Evolutionary conservation across 2,888 invertebrate species (phyloP), one percentile per base, ranked within the genome.

Genomic region (Holacanthella duospinosa): DNA sequence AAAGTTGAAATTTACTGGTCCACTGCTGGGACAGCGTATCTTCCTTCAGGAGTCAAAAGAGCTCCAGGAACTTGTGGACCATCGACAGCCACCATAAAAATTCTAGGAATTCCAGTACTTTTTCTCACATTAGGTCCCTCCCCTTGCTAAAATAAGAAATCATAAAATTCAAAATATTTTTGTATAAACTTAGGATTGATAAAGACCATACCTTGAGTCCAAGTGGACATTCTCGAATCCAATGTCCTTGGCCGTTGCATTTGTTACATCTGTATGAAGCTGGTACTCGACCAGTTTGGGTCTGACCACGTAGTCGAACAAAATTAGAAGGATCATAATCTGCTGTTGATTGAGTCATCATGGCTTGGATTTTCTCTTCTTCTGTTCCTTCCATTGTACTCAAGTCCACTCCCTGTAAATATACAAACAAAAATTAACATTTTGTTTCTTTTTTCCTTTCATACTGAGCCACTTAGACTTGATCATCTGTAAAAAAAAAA

Each of bases 281-380:
- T 61, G 95, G 95, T 26, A 95, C 92, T 73, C 87, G 85, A 29
- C 94, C 95, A 74, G 87, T 84, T 80, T 93, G 72, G 59, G 64
- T 66, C n/a, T 66, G 64, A 19, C 70, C 70, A 21, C 70, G 65
- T 59, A 67, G 65, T 56, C 62, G 60, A 44, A 78, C 86, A 85
- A 84, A 97, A 93, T 93, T 93, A 79, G 93, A 89, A 68, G 94
- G 93, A 79, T 95, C 93, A 81, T 96, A 99, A 77, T 95, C 95
- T 77, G 89, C 87, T 36, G 95, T 94, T 29, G 96, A 94, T 78
- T 96, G 95, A 68, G 89, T 85, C 85, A 96, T 95, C 92, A 97
- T 95, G 67, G 93, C 93, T 77, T 88, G 87, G 74, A 99, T 94
- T 80, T 96, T 96, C 76, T 99, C 96, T 76, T 93, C 93, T 80